Conservation (phyloP, 2,888 invertebrate species). For the Leptopilina drosophilae region DNA sequence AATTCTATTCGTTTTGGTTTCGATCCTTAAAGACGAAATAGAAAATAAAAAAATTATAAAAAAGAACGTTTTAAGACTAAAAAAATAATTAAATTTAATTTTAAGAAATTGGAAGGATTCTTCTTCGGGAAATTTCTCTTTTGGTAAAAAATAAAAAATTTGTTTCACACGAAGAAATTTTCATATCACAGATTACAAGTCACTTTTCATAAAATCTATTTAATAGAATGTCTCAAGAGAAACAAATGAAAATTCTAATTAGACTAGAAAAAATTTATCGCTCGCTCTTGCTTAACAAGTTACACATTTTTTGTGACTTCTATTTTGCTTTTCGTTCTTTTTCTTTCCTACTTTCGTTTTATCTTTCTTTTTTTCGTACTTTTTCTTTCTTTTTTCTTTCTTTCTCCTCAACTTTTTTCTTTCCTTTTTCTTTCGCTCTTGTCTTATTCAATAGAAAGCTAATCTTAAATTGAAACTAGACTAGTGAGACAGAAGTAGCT, state of each 20-base stretch:
- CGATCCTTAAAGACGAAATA: neutral
- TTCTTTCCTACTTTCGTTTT: too few relatives aligned
- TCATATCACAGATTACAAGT: constrained; percentile 1
- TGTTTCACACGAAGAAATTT: neutral
- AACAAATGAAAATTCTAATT: constrained; percentile 16
- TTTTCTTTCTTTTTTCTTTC: too few relatives aligned
- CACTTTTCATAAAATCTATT: constrained; percentile 3
- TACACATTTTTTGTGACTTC: constrained; percentile 18
- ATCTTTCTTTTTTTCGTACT: too few relatives aligned
- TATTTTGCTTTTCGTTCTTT: neutral
- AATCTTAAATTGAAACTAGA: constrained; percentile 47
- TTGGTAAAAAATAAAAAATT: neutral
- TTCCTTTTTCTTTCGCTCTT: too few relatives aligned
- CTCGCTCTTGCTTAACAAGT: neutral
- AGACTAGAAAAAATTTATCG: constrained; percentile 21
- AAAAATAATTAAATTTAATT: neutral
- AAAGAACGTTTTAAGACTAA: neutral
- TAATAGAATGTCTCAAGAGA: constrained; percentile 15
- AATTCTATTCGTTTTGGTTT: neutral
- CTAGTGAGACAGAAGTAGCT: constrained; percentile 50
- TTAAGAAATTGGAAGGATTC: neutral
- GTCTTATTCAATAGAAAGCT: too few relatives aligned
- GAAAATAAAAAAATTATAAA: too few relatives aligned
- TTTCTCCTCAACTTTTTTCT: too few relatives aligned
- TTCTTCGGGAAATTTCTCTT: too few relatives aligned